A percentile compares a stretch with the other conserved stretches of the same genome.
Evolutionary conservation across 37 sponge, comb jelly and placozoan species (phyloP).

Genomic region (Agelas oroides): DNA sequence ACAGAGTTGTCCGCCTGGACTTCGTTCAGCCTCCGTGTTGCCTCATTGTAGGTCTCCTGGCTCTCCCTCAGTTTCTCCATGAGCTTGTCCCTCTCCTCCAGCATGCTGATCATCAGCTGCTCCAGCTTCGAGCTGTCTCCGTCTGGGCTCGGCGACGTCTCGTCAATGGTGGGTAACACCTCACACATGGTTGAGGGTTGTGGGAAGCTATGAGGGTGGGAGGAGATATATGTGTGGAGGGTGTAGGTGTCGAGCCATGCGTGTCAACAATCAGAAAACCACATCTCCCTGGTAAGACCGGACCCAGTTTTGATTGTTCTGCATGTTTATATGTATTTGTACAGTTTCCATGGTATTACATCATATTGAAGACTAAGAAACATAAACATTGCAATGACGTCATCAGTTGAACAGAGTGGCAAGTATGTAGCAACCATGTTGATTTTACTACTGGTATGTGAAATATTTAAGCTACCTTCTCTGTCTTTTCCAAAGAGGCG

Average conservation of each 20-base stretch:
- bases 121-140: slow-evolving; percentile 65
- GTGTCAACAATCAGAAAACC: no score
- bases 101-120: slow-evolving; percentile 79
- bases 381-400: no score
- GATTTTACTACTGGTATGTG: no score
- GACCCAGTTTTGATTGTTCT: no score
- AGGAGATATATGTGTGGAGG: background rate
- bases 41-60: slow-evolving; percentile 57
- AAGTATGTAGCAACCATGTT: no score
- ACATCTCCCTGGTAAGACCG: background rate
- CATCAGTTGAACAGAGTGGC: no score
- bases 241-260: slow-evolving; percentile 1
- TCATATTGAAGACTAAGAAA: no score
- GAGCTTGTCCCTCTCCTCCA: slow-evolving; percentile 81
- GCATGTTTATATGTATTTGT: no score
- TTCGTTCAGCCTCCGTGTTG: slow-evolving; percentile 54
- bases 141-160: slow-evolving; percentile 39
- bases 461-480: no score
- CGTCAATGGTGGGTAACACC: slow-evolving; percentile 59
- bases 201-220: slow-evolving; percentile 2
- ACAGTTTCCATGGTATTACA: no score
- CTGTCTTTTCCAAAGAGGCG: no score
- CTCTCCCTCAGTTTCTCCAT: slow-evolving; percentile 69
- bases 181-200: slow-evolving; percentile 57
- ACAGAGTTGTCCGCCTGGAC: slow-evolving; percentile 60